Base-by-base conservation (phyloP, 1,140 invertebrate species). In the Euwallacea similis region DNA sequence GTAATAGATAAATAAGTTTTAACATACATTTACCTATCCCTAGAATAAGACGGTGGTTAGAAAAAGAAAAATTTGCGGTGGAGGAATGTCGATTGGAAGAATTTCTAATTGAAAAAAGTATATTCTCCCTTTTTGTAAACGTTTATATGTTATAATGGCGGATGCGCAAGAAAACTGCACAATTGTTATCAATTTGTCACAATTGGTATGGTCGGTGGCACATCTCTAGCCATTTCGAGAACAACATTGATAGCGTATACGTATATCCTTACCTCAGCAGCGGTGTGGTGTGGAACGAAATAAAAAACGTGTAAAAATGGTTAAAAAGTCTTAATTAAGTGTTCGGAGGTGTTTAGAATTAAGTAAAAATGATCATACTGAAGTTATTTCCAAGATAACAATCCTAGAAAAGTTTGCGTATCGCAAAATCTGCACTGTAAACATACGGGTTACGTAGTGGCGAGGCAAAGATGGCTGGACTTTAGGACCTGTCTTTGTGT, bases 381-480 rank as follows among this genome's bases (percentile, higher is more conserved):
- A 62, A 55, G 42, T 46, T 65, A 50, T 41, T 54, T 33, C 41
- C 10, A 72, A 62, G 67, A 75, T 75, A 13, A 50, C 9, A 50
- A 50, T 67, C 61, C 58, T 55, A 61, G 67, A 73, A 66, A 55
- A 50, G 53, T 61, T 66, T 58, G 33, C 65, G 62, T 55, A 74
- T 60, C 58, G 15, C 50, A 64, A 73, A 74, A 73, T 60, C 46
- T 54, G 44, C 67, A 54, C 70, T 72, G 73, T 74, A 77, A 76
- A 76, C 76, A 76, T 73, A 76, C 67, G 73, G 69, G 72, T 71
- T 64, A 74, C 64, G 66, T 74, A 59, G 54, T 47, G 61, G 73
- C 71, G 56, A 55, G 64, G 75, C 74, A 78, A 80, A 80, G 75
- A 80, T 80, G 79, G 79, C 79, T 80, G 79, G 74, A 75, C 77